phyloP scores from a whole-genome alignment of 2,113 vertebrate species.

The Uria aalge region DNA sequence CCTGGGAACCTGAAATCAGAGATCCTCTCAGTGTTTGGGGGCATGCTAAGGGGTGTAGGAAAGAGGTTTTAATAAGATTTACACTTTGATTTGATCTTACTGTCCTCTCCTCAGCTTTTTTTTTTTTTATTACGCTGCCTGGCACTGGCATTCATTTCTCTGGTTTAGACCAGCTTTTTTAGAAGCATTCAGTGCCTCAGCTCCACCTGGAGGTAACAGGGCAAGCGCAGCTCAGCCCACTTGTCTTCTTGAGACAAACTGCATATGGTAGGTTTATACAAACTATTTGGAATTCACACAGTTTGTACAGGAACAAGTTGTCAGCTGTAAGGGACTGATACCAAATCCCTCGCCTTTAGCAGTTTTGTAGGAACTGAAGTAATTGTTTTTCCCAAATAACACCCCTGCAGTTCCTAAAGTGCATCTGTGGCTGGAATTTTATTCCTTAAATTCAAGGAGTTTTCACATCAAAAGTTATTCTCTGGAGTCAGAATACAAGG shows the following conservation, averaged over 20 bases:
- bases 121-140: background rate
- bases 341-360: background rate
- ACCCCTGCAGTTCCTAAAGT: background rate
- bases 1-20: background rate
- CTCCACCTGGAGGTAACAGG: background rate
- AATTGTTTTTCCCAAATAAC: background rate
- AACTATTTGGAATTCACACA: background rate
- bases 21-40: background rate
- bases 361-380: background rate
- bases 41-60: background rate
- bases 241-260: background rate
- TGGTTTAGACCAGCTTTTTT: background rate
- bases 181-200: background rate
- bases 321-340: conserved; percentile 20
- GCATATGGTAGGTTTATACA: background rate
- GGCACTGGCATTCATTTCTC: background rate
- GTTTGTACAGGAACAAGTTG: background rate
- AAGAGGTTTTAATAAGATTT: background rate
- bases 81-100: background rate
- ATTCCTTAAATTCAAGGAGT: background rate
- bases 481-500: background rate
- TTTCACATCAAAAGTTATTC: background rate
- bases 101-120: background rate
- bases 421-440: background rate
- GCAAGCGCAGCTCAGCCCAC: background rate